Base-by-base conservation (phyloP, 2,888 invertebrate genomes). In the Lamproptera curius region DNA sequence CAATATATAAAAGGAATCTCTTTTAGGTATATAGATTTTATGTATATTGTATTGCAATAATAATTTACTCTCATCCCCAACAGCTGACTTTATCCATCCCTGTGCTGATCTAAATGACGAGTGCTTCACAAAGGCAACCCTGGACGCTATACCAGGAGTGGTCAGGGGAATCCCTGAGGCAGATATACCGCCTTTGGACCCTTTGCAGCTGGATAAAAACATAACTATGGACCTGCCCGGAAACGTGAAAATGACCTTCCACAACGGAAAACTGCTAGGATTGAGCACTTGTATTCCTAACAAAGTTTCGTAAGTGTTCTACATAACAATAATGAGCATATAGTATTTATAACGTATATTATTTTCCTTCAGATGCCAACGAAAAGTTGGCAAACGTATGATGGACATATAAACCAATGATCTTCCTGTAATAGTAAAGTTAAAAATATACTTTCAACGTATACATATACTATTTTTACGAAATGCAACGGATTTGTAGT, bases 61-160 rank as follows among this genome's bases (percentile, higher is more conserved):
- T 5, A 28, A 28, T 28, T 28, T 28, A 37, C 5, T n/a, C n/a
- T n/a, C n/a, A n/a, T n/a, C n/a, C 38, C 41, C 61, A 55, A 14
- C 73, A 87, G 86, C 86, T 1, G 81, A 83, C 55, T 87, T 82
- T 61, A 86, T 87, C 55, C 86, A 86, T 46, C 86, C 86, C 0
- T 87, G 86, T 51, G 59, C 62, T 1, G 84, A 80, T 38, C 61
- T 79, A 2, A 79, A 73, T 2, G 84, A 85, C 56, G 84, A 84
- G 62, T 87, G 86, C 53, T 84, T 86, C 64, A 87, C 86, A 4
- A 73, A 86, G 52, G 84, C 86, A 1, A 84, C 84, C 1, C 39
- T 80, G 38, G 83, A 80, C 35, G 86, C 86, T 0, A 68, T 87
- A 36, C 86, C 86, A 1, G 85, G 86, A 0, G 76, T 86, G 3